Evolutionary conservation across 1,140 invertebrate genomes (phyloP).

Genomic region (Zaprionus lachaisei): DNA sequence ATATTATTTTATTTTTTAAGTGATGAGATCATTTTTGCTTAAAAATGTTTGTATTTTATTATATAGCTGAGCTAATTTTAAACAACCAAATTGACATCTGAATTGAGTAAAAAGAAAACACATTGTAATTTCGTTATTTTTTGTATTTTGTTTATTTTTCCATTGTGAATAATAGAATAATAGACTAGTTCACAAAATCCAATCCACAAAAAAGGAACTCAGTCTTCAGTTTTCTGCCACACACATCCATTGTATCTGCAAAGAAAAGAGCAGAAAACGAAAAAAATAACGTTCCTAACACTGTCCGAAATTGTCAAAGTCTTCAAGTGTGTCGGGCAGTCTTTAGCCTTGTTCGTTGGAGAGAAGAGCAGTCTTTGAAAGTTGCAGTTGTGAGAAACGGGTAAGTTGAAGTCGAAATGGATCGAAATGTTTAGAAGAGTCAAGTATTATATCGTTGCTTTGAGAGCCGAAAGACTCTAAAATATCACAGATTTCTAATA

Average conservation of each 20-base stretch:
- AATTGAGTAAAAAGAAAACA: too few relatives aligned
- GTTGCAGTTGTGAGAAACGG: neutral
- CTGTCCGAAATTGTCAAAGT: constrained; percentile 27
- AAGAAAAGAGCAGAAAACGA: constrained; percentile 28
- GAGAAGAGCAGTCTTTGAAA: neutral
- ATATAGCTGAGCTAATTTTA: too few relatives aligned
- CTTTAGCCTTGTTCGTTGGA: neutral
- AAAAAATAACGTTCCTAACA: constrained; percentile 31
- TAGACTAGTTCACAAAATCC: neutral
- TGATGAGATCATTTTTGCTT: too few relatives aligned
- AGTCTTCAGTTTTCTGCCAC: neutral
- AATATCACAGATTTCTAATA: constrained; percentile 1
- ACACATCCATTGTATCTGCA: constrained; percentile 9
- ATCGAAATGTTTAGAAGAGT: neutral
- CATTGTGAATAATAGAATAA: neutral
- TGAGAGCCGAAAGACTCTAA: neutral
- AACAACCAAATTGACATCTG: too few relatives aligned
- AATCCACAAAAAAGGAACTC: neutral
- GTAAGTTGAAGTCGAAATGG: neutral
- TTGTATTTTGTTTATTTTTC: neutral
- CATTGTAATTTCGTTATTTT: too few relatives aligned
- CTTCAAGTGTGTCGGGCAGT: constrained; percentile 14
- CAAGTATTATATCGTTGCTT: neutral
- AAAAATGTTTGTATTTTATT: too few relatives aligned
- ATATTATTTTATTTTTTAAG: too few relatives aligned